phyloP scores from a whole-genome alignment of 92 coral and sea anemone genomes.

The Diadumene lineata region DNA sequence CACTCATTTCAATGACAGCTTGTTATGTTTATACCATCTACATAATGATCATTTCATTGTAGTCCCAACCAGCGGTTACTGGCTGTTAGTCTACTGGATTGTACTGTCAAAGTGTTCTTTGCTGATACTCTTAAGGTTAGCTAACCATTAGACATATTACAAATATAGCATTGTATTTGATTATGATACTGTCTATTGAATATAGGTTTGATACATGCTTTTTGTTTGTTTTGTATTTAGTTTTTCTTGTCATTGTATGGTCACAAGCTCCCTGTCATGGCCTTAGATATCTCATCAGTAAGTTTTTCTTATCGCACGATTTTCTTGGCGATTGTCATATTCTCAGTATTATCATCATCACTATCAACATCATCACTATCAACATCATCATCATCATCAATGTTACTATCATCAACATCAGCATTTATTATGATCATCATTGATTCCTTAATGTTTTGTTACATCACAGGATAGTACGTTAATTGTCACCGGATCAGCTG shows the following conservation, averaged over 20 bases:
- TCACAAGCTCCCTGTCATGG: conserved; percentile 94
- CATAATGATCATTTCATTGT: not conserved
- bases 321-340: not conserved
- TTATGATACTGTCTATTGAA: no score
- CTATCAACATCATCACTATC: not conserved
- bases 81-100: conserved; percentile 91
- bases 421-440: not conserved
- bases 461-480: conserved; percentile 71
- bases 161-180: not conserved
- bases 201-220: no score
- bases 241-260: conserved; percentile 96
- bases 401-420: no score
- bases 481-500: conserved; percentile 93
- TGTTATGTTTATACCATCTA: not conserved
- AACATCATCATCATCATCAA: not conserved
- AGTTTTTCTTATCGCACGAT: conserved; percentile 21
- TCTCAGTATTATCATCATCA: not conserved
- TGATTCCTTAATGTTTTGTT: not conserved
- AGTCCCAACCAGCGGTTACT: conserved; percentile 88
- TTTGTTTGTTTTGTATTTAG: conserved; percentile 42
- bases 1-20: no score
- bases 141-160: no score
- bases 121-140: conserved; percentile 92
- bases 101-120: conserved; percentile 92
- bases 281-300: conserved; percentile 96